Evolutionary conservation across 2,888 invertebrate genomes (phyloP).

Genomic region (Microchrysa polita): DNA sequence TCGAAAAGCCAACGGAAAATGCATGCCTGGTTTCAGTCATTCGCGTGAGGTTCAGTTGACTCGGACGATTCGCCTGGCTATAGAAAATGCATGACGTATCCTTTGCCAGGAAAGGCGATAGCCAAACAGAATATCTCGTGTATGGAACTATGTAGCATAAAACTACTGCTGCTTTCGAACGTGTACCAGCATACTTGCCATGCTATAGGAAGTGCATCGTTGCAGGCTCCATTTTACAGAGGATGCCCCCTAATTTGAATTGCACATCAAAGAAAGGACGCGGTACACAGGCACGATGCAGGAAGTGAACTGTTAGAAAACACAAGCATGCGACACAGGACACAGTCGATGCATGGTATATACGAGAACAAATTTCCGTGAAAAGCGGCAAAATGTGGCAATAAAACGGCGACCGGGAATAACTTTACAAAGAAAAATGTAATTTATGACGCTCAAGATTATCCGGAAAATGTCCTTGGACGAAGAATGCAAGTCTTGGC

Average conservation of each 20-base stretch:
- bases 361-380: neutral
- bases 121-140: conserved; percentile 20
- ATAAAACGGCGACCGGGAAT: conserved; percentile 9
- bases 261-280: conserved; percentile 46
- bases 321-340: conserved; percentile 1
- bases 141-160: neutral
- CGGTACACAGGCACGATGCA: conserved; percentile 1
- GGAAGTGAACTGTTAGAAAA: conserved; percentile 14
- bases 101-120: conserved; percentile 27
- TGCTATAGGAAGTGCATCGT: conserved; percentile 19
- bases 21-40: conserved; percentile 22
- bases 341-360: neutral
- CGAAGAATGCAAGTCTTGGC: neutral
- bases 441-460: conserved; percentile 35
- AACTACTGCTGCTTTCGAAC: neutral
- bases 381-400: neutral
- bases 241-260: conserved; percentile 45
- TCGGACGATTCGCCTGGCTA: conserved; percentile 5
- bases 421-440: conserved; percentile 40
- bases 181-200: neutral
- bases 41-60: neutral
- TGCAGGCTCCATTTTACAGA: conserved; percentile 31
- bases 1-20: conserved; percentile 19
- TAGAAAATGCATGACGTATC: conserved; percentile 30
- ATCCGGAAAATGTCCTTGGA: conserved; percentile 2